Percentiles rank a stretch among this genome's conserved stretches.
Conservation (phyloP, 2,113 vertebrate species). For the Mionectes macconnelli region DNA sequence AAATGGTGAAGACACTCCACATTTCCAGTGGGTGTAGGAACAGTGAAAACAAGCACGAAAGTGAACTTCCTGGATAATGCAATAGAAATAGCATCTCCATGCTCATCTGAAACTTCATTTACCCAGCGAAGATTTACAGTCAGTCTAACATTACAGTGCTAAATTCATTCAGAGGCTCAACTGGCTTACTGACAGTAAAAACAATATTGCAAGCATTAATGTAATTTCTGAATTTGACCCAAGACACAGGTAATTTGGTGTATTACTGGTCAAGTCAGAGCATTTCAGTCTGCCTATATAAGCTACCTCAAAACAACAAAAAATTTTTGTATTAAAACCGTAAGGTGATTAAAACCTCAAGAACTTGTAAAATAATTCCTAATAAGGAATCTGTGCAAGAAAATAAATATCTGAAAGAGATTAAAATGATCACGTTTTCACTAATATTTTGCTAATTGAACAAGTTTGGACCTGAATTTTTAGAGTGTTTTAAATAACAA, state of each 20-base stretch:
- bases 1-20: slow-evolving; percentile 26
- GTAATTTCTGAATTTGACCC: neutral
- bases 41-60: slow-evolving; percentile 30
- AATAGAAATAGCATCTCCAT: neutral
- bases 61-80: neutral
- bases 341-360: neutral
- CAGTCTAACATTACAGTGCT: neutral
- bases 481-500: slow-evolving; percentile 29
- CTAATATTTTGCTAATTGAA: neutral
- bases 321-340: neutral
- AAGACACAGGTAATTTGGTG: neutral
- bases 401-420: neutral
- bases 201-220: neutral
- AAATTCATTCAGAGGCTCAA: neutral
- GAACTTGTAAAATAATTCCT: neutral
- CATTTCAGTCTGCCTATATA: neutral
- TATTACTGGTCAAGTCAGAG: neutral
- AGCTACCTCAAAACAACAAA: neutral
- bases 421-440: neutral
- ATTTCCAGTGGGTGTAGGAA: slow-evolving; percentile 27
- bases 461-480: slow-evolving; percentile 7
- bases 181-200: neutral
- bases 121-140: neutral
- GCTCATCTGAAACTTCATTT: slow-evolving; percentile 13
- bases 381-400: neutral